These are phyloP conservation scores for Carassius gibelio DNA, from an alignment of 2,113 vertebrate genomes.

Conservation along the genomic window DNA sequence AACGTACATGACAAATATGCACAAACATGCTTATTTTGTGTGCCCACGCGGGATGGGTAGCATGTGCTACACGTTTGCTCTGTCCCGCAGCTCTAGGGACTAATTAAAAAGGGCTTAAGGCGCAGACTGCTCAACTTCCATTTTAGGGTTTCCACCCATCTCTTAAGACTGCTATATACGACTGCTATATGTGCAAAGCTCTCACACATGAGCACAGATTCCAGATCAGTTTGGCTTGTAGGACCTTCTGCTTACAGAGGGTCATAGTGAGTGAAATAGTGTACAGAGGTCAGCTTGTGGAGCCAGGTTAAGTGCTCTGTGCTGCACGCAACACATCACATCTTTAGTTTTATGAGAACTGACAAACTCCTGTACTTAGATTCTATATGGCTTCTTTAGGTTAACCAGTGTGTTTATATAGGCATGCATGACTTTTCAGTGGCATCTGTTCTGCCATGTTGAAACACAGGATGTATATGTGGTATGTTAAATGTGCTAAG, in stretches of 20 bases:
- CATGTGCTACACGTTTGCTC: conserved; percentile 38
- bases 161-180: conserved; percentile 28
- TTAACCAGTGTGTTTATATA: conserved; percentile 29
- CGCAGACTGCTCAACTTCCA: conserved; percentile 39
- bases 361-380: conserved; percentile 35
- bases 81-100: conserved; percentile 39
- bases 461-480: conserved; percentile 1
- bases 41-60: conserved; percentile 49
- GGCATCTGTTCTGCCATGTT: conserved; percentile 35
- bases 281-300: conserved; percentile 7
- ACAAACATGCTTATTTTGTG: conserved; percentile 42
- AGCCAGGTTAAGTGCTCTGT: not conserved
- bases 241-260: not conserved
- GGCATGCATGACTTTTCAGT: not conserved
- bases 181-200: conserved; percentile 7
- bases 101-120: conserved; percentile 59
- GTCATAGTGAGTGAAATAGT: not conserved
- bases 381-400: conserved; percentile 38
- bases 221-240: conserved; percentile 14
- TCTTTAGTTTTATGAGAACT: conserved; percentile 23
- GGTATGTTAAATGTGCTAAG: conserved; percentile 15
- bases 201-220: conserved; percentile 33
- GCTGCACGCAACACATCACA: not conserved
- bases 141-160: conserved; percentile 35
- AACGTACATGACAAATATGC: not conserved